Base-by-base conservation (phyloP, 2,113 vertebrate species). In the Megaleporinus macrocephalus region DNA sequence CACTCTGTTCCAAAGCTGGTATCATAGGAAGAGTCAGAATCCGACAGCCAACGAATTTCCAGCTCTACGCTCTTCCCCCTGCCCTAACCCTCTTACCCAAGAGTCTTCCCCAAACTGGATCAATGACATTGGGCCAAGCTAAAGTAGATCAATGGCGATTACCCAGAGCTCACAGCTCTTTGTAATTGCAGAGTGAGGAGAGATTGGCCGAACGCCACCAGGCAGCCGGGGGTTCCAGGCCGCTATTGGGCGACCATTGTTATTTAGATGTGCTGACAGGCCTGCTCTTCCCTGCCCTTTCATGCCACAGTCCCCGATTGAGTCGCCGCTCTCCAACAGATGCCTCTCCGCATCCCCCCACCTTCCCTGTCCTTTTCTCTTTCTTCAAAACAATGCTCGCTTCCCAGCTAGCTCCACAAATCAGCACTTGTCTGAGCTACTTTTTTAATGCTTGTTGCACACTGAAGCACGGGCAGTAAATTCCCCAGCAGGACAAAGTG, bases 171-270 rank as follows among this genome's bases (percentile, higher is more conserved):
- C 73, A 75, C 36, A 73, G 85, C 87, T 86, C 87, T 87, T 85
- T 86, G 85, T 88, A 89, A 89, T 90, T 89, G 82, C 83, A 84
- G 78, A 83, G 86, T 78, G 89, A 85, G 80, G 85, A 88, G 71
- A 86, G 87, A 90, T 83, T 83, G 83, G 83, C 78, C 69, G 20
- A 41, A 44, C 51, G 86, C 82, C 85, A 83, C 68, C 66, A 18
- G 81, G 68, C 79, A 5, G 15, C 59, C 49, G 69, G 18, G 22
- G 36, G 53, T 68, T 78, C 63, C 57, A 73, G 69, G 30, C 69
- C 55, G 29, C 80, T 49, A 80, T 79, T 81, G 84, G 74, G 76
- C 76, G 79, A 63, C 74, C 79, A 84, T 85, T 84, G 80, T 87
- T 85, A 86, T 87, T 86, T 82, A 84, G 82, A 89, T 81, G 79